Base-by-base conservation (phyloP, 2,797 vertebrate genomes). In the Podarcis siculus region DNA sequence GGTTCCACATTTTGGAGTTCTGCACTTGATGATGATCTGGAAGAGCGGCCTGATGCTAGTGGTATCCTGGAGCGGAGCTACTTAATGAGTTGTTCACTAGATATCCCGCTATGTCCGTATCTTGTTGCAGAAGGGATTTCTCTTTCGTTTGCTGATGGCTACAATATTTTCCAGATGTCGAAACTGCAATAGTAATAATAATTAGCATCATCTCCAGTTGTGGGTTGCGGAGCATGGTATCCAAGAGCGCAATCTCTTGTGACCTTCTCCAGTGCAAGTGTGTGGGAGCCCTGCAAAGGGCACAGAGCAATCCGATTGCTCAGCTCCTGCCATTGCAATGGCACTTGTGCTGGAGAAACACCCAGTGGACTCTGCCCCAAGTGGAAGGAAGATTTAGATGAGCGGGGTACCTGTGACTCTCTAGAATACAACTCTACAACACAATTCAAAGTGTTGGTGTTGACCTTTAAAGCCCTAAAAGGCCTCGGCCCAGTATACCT, bases 1-100 rank as follows among this genome's bases (percentile, higher is more conserved):
- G 94, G 86, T 78, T 45, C 92, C 96, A 96, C 91, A 91, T 97
- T 96, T 92, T 78, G 89, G 92, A 92, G 32, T 39, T 87, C 88
- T 69, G 81, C 75, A 1, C 76, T 93, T 25, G 15, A 81, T 0
- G 19, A 8, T 49, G 89, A 89, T 86, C 83, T 85, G 78, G 86
- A 0, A 1, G 86, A 85, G 87, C 45, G 37, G 15, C 30, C 32
- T 73, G 67, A 83, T 61, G 88, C 79, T 92, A 5, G 61, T n/a
- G 86, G 87, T 0, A 10, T 79, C 77, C 85, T 83, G 88, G 86
- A 55, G 69, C 35, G 32, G 35, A 71, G 1, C 3, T 1, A 1
- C 90, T 92, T 83, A 66, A 81, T 92, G 69, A 89, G 17, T 85
- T 79, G 5, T 89, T 90, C 76, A n/a, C 82, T 86, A 69, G 0